Evolutionary conservation across 1,140 invertebrate genomes (phyloP).

Genomic region (Asobara japonica): DNA sequence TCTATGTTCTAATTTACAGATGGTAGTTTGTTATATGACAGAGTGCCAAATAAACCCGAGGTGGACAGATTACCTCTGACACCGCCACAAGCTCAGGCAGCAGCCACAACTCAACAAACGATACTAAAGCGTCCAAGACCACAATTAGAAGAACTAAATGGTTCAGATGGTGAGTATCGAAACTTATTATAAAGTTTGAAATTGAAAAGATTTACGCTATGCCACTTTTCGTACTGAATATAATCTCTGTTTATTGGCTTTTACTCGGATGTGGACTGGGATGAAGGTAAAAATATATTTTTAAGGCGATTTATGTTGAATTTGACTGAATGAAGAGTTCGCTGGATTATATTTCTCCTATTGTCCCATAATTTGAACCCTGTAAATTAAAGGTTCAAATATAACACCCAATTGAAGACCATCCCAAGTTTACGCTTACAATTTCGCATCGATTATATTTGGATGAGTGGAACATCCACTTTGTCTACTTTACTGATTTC

Average conservation of each 20-base stretch:
- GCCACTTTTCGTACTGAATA: constrained; percentile 45
- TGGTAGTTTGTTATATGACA: constrained; percentile 85
- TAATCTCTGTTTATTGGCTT: constrained; percentile 67
- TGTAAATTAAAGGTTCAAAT: no score
- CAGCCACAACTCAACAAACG: constrained; percentile 64
- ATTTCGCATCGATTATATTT: no score
- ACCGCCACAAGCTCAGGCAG: constrained; percentile 68
- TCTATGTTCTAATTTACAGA: constrained; percentile 69
- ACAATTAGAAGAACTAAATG: constrained; percentile 88
- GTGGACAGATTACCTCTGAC: constrained; percentile 73
- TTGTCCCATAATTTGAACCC: no score
- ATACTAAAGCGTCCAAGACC: constrained; percentile 76
- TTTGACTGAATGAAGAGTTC: no score
- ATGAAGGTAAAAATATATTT: constrained; percentile 67
- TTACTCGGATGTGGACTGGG: constrained; percentile 72
- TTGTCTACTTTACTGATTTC: no score
- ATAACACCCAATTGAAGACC: no score
- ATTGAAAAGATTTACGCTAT: background rate
- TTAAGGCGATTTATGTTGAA: constrained; percentile 2
- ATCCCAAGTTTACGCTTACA: no score
- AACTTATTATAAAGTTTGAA: background rate
- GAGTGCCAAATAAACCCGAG: constrained; percentile 82
- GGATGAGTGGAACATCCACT: no score
- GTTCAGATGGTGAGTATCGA: constrained; percentile 81
- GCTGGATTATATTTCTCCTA: no score